Conservation (phyloP, 2,797 vertebrate genomes). For the Liparis tanakae region DNA sequence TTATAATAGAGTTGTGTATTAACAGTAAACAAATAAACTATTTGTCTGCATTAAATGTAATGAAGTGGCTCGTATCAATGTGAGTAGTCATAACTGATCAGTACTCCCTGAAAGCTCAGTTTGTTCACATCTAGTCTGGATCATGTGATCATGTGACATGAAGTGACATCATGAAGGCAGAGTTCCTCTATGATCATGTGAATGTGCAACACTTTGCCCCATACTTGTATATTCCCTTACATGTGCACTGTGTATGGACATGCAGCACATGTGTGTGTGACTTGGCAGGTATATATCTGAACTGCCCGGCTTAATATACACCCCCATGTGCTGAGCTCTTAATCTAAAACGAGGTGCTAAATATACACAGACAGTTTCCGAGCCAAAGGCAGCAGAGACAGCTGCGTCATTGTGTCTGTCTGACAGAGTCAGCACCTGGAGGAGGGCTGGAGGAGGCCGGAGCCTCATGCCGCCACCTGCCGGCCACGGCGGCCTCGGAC, state of each 20-base stretch:
- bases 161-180: constrained; percentile 22
- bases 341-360: constrained; percentile 78
- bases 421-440: constrained; percentile 50
- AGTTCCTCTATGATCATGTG: constrained; percentile 1
- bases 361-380: constrained; percentile 82
- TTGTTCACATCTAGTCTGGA: constrained; percentile 15
- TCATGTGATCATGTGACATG: constrained; percentile 35
- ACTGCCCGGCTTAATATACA: constrained; percentile 64
- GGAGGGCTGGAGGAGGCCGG: constrained; percentile 25
- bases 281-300: constrained; percentile 71
- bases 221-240: constrained; percentile 5
- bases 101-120: neutral
- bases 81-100: constrained; percentile 4
- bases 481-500: constrained; percentile 62
- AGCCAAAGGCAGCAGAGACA: constrained; percentile 81
- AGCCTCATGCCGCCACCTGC: constrained; percentile 74
- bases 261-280: constrained; percentile 52
- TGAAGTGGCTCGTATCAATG: constrained; percentile 8
- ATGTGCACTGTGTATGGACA: constrained; percentile 16
- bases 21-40: neutral
- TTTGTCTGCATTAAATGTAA: constrained; percentile 1
- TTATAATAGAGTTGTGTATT: constrained; percentile 9
- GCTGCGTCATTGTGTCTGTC: constrained; percentile 79
- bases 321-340: constrained; percentile 68
- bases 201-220: neutral